Evolutionary conservation across 2,113 vertebrate species (phyloP), one percentile per base, ranked within the genome.

Genomic region (Thryonomys swinderianus): DNA sequence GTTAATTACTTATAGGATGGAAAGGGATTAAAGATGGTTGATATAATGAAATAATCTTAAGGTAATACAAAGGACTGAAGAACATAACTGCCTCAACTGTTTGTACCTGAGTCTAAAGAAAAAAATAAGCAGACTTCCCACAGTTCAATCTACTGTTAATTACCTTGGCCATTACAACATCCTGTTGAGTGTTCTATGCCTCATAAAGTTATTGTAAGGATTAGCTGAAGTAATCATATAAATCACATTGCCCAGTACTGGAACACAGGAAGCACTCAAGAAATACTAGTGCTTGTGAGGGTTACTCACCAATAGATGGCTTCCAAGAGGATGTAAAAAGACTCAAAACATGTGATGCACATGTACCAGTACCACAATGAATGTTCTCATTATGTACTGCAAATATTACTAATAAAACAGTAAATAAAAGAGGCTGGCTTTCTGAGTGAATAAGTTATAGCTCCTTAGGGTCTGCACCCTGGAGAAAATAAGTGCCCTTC

Each of bases 401-500:
- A 30, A 48, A 76, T 17, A 48, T 76, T 76, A 8, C 25, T 30
- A 76, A 45, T 48, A 74, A 42, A 73, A 42, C 14, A 73, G 30
- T 14, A 76, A 48, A 45, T 53, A 74, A 94, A 85, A 85, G 21
- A 4, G 82, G 23, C 16, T 88, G 85, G 64, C 25, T 95, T 95
- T 86, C 42, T n/a, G 45, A 7, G n/a, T 91, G 34, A 66, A 64
- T 69, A 96, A 90, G 4, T 61, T 12, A 67, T 1, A 90, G 34
- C 3, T 59, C 2, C 10, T 83, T 48, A 55, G 32, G 10, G 4
- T 69, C 30, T 85, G 2, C 10, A 34, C 48, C 92, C 30, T 85
- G 55, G 55, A 94, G 51, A 82, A 10, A 48, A 51, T 1, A 88
- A 94, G 4, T 5, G 7, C 1, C n/a, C 12, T 51, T 93, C 8